A percentile compares a stretch with the other conserved stretches of the same genome.
These are phyloP conservation scores for Chiloscyllium punctatum DNA, from an alignment of 2,797 vertebrate species.

Conservation along the genomic window DNA sequence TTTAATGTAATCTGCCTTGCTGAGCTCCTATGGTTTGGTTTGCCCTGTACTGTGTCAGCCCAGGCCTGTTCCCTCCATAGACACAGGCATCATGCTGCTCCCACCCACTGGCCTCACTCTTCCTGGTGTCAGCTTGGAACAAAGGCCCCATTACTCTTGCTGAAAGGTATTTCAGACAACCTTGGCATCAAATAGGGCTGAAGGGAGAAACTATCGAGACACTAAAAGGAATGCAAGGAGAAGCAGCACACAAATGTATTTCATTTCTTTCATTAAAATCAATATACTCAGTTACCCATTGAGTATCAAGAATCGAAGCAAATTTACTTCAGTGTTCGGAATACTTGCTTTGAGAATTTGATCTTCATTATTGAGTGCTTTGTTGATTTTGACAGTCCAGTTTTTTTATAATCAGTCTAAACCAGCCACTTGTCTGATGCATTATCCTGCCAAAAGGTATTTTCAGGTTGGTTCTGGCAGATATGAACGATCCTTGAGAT, in stretches of 20 bases:
- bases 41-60: neutral
- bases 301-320: neutral
- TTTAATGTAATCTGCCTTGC: neutral
- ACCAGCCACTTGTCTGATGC: neutral
- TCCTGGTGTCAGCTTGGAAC: neutral
- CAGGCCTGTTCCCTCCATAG: neutral
- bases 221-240: neutral
- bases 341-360: neutral
- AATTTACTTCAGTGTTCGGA: neutral
- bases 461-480: neutral
- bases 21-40: neutral
- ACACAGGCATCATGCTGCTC: neutral
- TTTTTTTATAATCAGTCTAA: neutral
- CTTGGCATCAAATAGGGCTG: neutral
- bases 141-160: neutral
- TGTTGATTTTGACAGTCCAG: neutral
- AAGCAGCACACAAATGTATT: neutral
- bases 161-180: too few species aligned
- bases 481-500: neutral
- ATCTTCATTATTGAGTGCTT: neutral
- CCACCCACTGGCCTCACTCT: slow-evolving; percentile 1
- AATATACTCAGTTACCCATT: neutral
- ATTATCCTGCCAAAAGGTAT: neutral
- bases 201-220: neutral
- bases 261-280: neutral